Conservation (phyloP, 2,888 invertebrate genomes). For the Plagodis pulveraria region DNA sequence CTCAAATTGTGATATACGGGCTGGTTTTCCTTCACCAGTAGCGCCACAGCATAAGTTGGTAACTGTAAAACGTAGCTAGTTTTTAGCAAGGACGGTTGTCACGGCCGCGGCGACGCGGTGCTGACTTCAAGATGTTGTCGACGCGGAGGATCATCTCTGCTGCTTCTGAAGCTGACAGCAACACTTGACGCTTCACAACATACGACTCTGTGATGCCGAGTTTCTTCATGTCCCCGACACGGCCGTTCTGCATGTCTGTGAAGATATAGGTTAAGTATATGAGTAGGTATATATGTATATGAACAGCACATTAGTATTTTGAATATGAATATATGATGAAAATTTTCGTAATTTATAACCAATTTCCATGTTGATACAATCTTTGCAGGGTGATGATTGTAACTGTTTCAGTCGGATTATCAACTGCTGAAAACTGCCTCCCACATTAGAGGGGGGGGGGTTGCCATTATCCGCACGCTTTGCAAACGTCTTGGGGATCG, state of each 20-base stretch:
- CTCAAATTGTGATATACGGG: too few relatives aligned
- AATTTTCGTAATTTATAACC: too few relatives aligned
- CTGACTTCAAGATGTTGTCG: constrained; percentile 97
- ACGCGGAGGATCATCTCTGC: constrained; percentile 99
- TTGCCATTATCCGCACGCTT: too few relatives aligned
- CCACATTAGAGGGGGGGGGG: too few relatives aligned
- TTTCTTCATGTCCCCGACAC: constrained; percentile 94
- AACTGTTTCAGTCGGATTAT: too few relatives aligned
- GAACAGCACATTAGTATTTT: neutral
- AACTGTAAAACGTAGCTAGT: neutral
- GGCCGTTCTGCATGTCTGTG: constrained; percentile 94
- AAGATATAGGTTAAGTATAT: neutral
- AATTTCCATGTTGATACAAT: too few relatives aligned
- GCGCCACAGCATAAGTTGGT: too few relatives aligned
- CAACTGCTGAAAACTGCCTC: too few relatives aligned
- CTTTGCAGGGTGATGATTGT: too few relatives aligned
- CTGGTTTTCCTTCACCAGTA: too few relatives aligned
- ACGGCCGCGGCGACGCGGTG: constrained; percentile 93
- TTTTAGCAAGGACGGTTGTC: constrained; percentile 93
- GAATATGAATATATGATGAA: too few relatives aligned
- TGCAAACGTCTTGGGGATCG: too few relatives aligned
- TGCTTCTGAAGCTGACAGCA: constrained; percentile 97
- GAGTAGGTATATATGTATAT: neutral
- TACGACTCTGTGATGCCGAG: constrained; percentile 98
- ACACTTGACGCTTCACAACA: constrained; percentile 97